phyloP scores from a whole-genome alignment of 2,888 invertebrate genomes.

The Pollenia angustigena region DNA sequence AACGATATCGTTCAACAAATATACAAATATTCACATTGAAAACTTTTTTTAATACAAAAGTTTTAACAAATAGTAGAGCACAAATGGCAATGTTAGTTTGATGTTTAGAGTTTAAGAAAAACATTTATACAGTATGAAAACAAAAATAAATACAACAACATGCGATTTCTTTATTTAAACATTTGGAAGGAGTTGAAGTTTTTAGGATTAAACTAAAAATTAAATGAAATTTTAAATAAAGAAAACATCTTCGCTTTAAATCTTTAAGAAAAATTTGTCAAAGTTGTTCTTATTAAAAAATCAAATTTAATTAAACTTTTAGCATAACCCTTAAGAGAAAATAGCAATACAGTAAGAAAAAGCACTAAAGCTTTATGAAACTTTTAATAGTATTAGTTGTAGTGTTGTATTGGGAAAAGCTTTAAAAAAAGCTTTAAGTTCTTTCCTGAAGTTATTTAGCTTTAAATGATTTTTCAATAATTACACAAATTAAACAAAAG shows the following conservation, averaged over 20 bases:
- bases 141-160: constrained; percentile 33
- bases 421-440: constrained; percentile 11
- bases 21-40: constrained; percentile 47
- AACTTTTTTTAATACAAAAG: constrained; percentile 21
- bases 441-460: constrained; percentile 12
- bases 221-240: neutral
- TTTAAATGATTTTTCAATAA: constrained; percentile 8
- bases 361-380: constrained; percentile 35
- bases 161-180: constrained; percentile 25
- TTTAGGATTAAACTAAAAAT: neutral
- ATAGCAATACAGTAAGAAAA: constrained; percentile 12
- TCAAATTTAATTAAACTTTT: neutral
- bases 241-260: neutral
- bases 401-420: constrained; percentile 16
- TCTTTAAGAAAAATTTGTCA: neutral
- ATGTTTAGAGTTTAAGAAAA: constrained; percentile 1
- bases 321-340: neutral
- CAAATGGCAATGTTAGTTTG: constrained; percentile 7
- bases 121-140: constrained; percentile 23
- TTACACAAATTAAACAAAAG: constrained; percentile 51
- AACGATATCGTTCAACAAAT: constrained; percentile 30
- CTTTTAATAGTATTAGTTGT: neutral
- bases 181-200: constrained; percentile 12
- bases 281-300: neutral
- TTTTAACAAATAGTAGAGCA: constrained; percentile 30